Evolutionary conservation across 2,113 vertebrate species (phyloP), one percentile per base, ranked within the genome.

Genomic region (Orientallactaga bullata): DNA sequence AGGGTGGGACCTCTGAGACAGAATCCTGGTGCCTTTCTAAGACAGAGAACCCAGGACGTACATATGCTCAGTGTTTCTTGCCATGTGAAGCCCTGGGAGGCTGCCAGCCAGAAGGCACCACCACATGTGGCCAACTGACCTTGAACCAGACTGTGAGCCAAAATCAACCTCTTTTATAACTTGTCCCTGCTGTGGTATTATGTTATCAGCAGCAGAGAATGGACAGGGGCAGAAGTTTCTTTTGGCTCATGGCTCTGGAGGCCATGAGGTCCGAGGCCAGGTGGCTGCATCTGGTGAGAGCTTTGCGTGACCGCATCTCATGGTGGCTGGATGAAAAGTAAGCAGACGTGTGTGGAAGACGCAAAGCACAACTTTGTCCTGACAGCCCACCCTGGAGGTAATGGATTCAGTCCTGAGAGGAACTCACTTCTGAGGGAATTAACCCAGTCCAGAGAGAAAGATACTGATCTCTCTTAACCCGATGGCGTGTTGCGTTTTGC

Each of bases 131-230:
- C 39, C 58, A 72, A 5, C 51, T 81, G 68, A 88, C 26, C 26
- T 66, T 35, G 30, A 58, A 73, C 21, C 77, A 82, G 90, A 39
- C 35, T n/a, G 5, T 32, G 58, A 66, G 91, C 85, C 91, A 93
- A 93, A 26, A 16, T 74, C 81, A 93, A 66, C 58, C 20, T 72
- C 66, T 72, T 63, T 80, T 71, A 85, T 55, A 79, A 5, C 37
- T 51, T 61, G 30, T 7, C 10, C 18, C 1, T 32, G 42, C 58
- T 63, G 76, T 26, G 66, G 65, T 47, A 68, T 15, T 85, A 55
- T 39, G 84, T 55, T 87, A 65, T 87, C 28, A 65, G 69, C 51
- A 71, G 69, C 65, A 23, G 74, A 61, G 69, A 32, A 47, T 4
- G 1, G 28, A 23, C 24, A 5, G 16, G 35, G 55, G 4, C 76